phyloP scores from a whole-genome alignment of 2,113 vertebrate genomes.

The Danionella cerebrum region DNA sequence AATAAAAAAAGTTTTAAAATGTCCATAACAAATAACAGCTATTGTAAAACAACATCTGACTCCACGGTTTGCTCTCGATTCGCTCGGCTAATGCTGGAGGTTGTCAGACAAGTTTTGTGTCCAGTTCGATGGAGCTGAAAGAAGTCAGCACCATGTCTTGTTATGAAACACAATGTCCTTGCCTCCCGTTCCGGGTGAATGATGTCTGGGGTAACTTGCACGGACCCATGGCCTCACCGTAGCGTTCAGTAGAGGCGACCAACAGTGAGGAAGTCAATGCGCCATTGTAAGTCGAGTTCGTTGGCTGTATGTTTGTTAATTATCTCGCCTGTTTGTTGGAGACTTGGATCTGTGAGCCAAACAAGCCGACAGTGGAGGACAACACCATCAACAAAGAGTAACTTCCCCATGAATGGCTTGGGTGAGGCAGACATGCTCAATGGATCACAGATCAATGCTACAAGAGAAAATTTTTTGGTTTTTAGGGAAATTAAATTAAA shows the following conservation, averaged over 20 bases:
- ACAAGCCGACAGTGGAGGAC: slow-evolving; percentile 49
- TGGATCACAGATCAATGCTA: neutral
- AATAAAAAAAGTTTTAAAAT: too few species aligned
- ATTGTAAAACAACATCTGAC: too few species aligned
- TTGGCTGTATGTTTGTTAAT: slow-evolving; percentile 67
- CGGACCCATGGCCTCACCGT: slow-evolving; percentile 40
- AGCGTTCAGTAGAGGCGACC: slow-evolving; percentile 54
- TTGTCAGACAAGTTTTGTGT: slow-evolving; percentile 69
- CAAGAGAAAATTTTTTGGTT: neutral
- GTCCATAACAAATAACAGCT: too few species aligned
- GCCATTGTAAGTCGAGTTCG: slow-evolving; percentile 63
- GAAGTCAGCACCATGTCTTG: slow-evolving; percentile 75
- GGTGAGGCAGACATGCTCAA: slow-evolving; percentile 35
- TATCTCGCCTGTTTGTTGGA: slow-evolving; percentile 57
- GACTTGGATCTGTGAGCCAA: slow-evolving; percentile 52
- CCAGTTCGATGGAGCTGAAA: slow-evolving; percentile 76
- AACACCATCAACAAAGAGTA: slow-evolving; percentile 58
- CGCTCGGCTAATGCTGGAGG: slow-evolving; percentile 60
- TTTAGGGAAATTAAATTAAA: neutral
- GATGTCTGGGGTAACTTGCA: slow-evolving; percentile 47
- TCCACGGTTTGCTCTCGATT: slow-evolving; percentile 55
- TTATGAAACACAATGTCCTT: slow-evolving; percentile 73
- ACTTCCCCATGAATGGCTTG: slow-evolving; percentile 52
- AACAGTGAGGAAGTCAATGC: slow-evolving; percentile 74
- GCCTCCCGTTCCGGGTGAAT: slow-evolving; percentile 53